Percentiles rank a stretch among this genome's conserved stretches.
phyloP scores from a whole-genome alignment of 2,797 vertebrate genomes.

The Sebastiscus albofasciatus region DNA sequence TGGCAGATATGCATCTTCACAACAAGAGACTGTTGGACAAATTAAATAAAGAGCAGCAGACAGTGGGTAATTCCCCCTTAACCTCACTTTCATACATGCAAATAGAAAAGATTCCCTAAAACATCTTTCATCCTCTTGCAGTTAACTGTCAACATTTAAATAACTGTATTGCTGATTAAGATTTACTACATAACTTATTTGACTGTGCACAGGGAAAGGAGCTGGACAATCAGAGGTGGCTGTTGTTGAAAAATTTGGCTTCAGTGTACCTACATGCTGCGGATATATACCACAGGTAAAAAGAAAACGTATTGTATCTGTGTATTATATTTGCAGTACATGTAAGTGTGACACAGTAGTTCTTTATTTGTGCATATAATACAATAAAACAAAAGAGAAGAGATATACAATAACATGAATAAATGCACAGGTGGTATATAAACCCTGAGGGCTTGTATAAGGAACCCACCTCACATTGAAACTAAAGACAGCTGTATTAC shows the following conservation, averaged over 20 bases:
- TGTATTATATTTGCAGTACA: background rate
- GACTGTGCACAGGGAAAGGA: slow-evolving; percentile 82
- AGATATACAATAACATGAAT: no score
- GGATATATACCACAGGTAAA: slow-evolving; percentile 93
- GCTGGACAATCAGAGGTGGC: slow-evolving; percentile 68
- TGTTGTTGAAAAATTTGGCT: slow-evolving; percentile 88
- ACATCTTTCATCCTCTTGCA: background rate
- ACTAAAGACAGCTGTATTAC: no score
- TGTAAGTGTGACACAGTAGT: background rate
- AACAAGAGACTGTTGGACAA: slow-evolving; percentile 88
- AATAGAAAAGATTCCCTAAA: background rate
- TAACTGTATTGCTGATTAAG: background rate
- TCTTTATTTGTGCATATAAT: no score
- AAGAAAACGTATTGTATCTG: background rate
- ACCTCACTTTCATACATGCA: background rate
- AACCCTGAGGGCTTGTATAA: no score
- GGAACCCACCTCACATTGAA: no score
- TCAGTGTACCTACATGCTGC: slow-evolving; percentile 89
- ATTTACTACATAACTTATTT: background rate
- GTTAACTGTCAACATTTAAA: background rate
- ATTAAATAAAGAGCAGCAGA: slow-evolving; percentile 81
- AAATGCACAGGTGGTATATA: no score
- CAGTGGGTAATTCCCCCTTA: slow-evolving; percentile 84
- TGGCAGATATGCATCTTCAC: slow-evolving; percentile 92
- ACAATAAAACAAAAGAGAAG: no score